Base-by-base conservation (phyloP, 2,888 invertebrate genomes). In the Lumbricus terrestris region DNA sequence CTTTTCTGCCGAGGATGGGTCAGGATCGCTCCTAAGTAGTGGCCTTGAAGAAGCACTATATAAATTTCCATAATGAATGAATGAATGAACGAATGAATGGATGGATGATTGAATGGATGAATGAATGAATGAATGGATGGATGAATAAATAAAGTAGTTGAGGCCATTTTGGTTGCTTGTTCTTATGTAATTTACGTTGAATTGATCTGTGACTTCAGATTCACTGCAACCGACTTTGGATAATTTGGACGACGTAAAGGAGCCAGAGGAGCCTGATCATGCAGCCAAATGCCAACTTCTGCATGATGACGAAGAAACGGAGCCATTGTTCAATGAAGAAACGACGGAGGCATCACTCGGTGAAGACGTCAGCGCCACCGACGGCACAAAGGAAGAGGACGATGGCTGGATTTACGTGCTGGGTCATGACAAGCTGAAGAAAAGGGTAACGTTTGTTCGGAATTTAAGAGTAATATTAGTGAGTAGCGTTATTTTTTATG, bases 321-420 rank as follows among this genome's bases (percentile, higher is more conserved):
- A 91, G 15, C 91, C 85, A 35, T 5, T 35, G 1, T n/a, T 29
- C 13, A 69, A 69, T 16, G n/a, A n/a, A 69, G 90, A 90, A 54
- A 88, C 82, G 16, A 88, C 94, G 37, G 89, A 91, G 15, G 91
- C 85, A 35, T 5, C 85, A 3, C 29, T 29, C 13, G n/a, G n/a
- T 16, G n/a, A n/a, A 69, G 69, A 69, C n/a, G 69, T 29, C 69
- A n/a, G n/a, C 29, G 8, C 69, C 29, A 69, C 29, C 16, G 88
- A 29, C 88, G 34, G 11, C 20, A 34, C 33, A 38, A 88, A 34
- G 38, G 88, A 90, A 16, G 92, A 92, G 16, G 90, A 92, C 34
- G 93, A 93, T 90, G 96, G 96, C 92, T 97, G 97, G 96, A 96
- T 97, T 92, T 97, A 97, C 95, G 96, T 98, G 90, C 95, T 97